Conservation (phyloP, 2,113 vertebrate species). For the Vulpes lagopus region DNA sequence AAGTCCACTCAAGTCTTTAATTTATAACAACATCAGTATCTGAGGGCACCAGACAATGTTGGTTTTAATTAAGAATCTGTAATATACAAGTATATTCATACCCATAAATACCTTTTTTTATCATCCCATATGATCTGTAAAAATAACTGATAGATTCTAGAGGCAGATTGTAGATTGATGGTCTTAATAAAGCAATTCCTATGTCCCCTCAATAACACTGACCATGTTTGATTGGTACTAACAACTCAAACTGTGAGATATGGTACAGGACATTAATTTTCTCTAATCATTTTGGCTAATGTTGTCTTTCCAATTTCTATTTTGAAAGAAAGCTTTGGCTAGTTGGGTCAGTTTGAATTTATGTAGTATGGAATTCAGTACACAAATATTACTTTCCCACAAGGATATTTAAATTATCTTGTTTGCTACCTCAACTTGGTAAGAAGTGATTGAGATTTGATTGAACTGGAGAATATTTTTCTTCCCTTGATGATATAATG, state of each 20-base stretch:
- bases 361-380: not conserved
- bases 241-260: not conserved
- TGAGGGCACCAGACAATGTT: not conserved
- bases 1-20: not conserved
- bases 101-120: not conserved
- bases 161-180: not conserved
- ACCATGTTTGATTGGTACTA: not conserved
- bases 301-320: not conserved
- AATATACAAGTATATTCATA: not conserved
- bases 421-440: not conserved
- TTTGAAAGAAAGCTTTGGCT: not conserved
- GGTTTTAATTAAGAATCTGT: constrained; percentile 1
- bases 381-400: not conserved
- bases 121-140: not conserved
- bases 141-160: not conserved
- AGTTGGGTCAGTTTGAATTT: not conserved
- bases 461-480: not conserved
- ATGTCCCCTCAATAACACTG: not conserved
- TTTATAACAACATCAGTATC: not conserved
- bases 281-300: not conserved
- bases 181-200: not conserved
- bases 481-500: not conserved
- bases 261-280: not conserved
- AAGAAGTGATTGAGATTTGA: not conserved
- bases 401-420: not conserved